Evolutionary conservation across 2,888 invertebrate species (phyloP).

Genomic region (Hipparchia sbordonii): DNA sequence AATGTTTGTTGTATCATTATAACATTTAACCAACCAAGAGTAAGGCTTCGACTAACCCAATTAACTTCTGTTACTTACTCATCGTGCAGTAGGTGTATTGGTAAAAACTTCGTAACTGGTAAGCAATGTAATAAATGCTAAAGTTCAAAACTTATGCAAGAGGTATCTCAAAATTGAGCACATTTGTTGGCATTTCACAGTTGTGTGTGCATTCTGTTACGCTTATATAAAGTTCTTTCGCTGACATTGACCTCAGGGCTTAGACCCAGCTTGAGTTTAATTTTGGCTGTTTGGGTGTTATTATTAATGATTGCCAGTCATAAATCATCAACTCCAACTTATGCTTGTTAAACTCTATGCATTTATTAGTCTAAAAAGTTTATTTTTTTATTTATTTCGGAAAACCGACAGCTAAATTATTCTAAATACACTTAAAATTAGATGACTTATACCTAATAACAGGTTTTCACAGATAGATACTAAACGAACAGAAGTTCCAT

Average conservation of each 20-base stretch:
- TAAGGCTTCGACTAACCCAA: constrained; percentile 11
- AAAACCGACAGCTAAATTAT: no score
- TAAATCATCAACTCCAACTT: neutral
- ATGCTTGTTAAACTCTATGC: no score
- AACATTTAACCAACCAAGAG: constrained; percentile 3
- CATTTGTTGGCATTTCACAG: constrained; percentile 65
- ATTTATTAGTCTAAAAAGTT: no score
- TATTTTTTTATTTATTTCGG: no score
- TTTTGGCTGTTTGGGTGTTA: neutral
- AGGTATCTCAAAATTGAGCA: constrained; percentile 36
- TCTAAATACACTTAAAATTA: no score
- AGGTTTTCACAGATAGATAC: no score
- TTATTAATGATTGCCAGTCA: neutral
- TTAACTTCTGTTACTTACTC: constrained; percentile 8
- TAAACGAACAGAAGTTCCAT: no score
- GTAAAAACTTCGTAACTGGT: constrained; percentile 5
- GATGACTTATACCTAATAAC: no score
- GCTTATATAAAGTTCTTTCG: constrained; percentile 53
- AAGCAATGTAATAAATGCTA: constrained; percentile 32
- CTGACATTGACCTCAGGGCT: constrained; percentile 65
- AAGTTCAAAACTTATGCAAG: constrained; percentile 40
- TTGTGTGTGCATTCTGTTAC: constrained; percentile 62
- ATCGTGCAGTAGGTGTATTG: constrained; percentile 1
- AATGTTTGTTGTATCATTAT: constrained; percentile 16
- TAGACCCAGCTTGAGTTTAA: constrained; percentile 33